Base-by-base conservation (phyloP, 2,113 vertebrate species). In the Corythaixoides concolor region DNA sequence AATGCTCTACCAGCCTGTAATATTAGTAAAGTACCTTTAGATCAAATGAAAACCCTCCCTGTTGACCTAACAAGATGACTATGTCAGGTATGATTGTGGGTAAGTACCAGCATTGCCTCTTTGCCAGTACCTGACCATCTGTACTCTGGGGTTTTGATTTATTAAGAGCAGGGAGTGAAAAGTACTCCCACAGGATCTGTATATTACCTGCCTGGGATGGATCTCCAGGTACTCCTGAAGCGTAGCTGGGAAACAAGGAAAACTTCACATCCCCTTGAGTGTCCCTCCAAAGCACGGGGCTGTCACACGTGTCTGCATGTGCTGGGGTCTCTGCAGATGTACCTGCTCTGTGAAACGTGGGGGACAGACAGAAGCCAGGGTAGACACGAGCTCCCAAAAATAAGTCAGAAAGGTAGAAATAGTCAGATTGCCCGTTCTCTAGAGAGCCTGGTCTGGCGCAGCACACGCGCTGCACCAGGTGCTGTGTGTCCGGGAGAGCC, bases 401-500 rank as follows among this genome's bases (percentile, higher is more conserved):
- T 23, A 41, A 32, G 21, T 39, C 32, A 47, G 58, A 68, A 70
- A 92, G 10, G 26, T 21, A 66, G 67, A 37, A 90, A 37, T 5
- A 79, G 21, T 68, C 62, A 41, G 10, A 68, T 41, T 78, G 2
- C 4, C 20, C 12, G 28, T 60, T 82, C 26, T 47, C 35, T 39
- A 28, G 30, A 79, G 35, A 72, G 39, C 11, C 47, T 74, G 13
- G 6, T 62, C 45, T 22, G 17, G 17, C 5, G 2, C 45, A 81
- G 50, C 19, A 16, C 73, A 35, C 2, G 12, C 28, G 12, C 49
- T 86, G n/a, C 15, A 60, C 27, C 3, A 0, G 20, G 35, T 58
- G 30, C 24, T 53, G 3, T 52, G 15, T 19, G 11, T 32, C 0
- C 0, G 28, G n/a, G 15, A 90, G 33, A 82, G 20, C 19, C 26